Evolutionary conservation across 30 jellyfish, hydroid and myxozoan genomes (phyloP).

Genomic region (Catostylus mosaicus): DNA sequence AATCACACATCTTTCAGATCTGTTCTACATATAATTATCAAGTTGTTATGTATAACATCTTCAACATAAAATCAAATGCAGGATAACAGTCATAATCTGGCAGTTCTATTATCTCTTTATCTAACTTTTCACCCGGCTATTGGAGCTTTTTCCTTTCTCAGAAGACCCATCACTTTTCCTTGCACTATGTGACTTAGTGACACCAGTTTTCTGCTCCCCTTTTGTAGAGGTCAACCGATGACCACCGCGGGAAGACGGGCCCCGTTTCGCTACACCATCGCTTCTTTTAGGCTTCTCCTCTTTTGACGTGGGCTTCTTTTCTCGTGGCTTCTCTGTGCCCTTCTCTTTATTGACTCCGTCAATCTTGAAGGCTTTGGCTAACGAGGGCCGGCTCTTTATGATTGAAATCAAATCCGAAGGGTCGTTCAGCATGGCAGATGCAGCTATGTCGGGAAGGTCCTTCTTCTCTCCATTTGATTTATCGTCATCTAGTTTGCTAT

Average conservation of each 20-base stretch:
- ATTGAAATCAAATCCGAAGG: constrained; percentile 52
- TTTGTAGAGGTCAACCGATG: constrained; percentile 39
- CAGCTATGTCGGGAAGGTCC: constrained; percentile 48
- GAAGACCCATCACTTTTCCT: constrained; percentile 20
- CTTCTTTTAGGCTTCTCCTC: constrained; percentile 41
- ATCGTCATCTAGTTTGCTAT: constrained; percentile 10
- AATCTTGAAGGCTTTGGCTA: constrained; percentile 65
- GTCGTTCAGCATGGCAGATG: constrained; percentile 70
- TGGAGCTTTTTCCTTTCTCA: constrained; percentile 14
- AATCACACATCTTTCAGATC: constrained; percentile 11
- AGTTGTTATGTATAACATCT: constrained; percentile 16
- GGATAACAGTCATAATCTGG: constrained; percentile 7
- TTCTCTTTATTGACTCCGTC: constrained; percentile 13
- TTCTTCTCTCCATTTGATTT: constrained; percentile 26
- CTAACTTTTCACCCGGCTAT: constrained; percentile 28
- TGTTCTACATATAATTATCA: constrained; percentile 4
- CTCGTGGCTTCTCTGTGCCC: constrained; percentile 22
- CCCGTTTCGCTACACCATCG: constrained; percentile 4
- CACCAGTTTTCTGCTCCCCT: constrained; percentile 35
- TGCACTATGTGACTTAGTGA: constrained; percentile 16
- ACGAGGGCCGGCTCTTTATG: constrained; percentile 63
- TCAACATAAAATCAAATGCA: constrained; percentile 35
- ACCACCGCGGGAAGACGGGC: constrained; percentile 18
- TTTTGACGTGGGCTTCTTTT: constrained; percentile 4
- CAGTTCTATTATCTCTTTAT: background rate